Conservation (phyloP, 2,113 vertebrate species). For the Sturnira hondurensis region DNA sequence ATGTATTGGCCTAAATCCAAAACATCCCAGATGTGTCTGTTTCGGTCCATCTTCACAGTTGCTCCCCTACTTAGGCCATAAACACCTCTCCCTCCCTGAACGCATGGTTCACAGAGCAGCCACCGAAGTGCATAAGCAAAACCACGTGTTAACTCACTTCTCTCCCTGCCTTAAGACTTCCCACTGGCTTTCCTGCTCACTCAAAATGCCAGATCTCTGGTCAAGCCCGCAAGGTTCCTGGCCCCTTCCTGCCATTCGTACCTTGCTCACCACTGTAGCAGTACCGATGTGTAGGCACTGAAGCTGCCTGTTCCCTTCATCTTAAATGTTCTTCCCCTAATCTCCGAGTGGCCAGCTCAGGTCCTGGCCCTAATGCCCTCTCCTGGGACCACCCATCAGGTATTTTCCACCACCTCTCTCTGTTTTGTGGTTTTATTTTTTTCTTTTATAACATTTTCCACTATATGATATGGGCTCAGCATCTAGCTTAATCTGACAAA, state of each 20-base stretch:
- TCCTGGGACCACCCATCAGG: background rate
- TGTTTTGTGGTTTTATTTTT: background rate
- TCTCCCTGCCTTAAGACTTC: background rate
- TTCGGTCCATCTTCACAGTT: background rate
- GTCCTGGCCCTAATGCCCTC: background rate
- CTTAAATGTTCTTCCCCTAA: background rate
- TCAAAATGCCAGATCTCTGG: background rate
- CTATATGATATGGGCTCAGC: background rate
- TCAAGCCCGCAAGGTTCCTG: too few species aligned
- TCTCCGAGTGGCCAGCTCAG: background rate
- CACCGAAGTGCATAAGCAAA: background rate
- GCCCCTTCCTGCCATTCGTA: background rate
- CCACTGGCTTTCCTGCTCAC: background rate
- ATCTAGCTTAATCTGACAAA: background rate
- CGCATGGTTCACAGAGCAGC: background rate
- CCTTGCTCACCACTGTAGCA: background rate
- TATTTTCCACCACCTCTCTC: background rate
- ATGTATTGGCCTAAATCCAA: background rate
- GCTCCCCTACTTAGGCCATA: background rate
- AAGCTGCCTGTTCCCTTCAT: background rate
- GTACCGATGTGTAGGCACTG: background rate
- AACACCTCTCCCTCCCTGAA: background rate
- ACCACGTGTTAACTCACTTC: background rate
- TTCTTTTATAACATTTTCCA: background rate
- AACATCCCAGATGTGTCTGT: background rate